Evolutionary conservation across 2,797 vertebrate genomes (phyloP).

Genomic region (Takifugu rubripes): DNA sequence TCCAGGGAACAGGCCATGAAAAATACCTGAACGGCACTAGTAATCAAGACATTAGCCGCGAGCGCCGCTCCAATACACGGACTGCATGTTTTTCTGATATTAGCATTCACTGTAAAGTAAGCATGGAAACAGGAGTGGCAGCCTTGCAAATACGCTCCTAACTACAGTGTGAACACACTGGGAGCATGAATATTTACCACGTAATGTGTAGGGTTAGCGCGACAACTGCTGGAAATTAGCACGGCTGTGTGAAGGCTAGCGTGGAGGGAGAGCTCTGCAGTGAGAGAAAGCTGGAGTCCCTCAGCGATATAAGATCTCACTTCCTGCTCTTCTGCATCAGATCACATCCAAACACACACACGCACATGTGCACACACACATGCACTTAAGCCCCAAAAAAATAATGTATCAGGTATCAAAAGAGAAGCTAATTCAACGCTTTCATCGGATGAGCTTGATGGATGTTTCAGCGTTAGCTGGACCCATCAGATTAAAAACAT

Average conservation of each 20-base stretch:
- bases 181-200: background rate
- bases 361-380: background rate
- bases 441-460: background rate
- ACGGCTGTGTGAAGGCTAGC: no score
- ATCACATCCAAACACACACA: conserved; percentile 1
- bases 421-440: conserved; percentile 3
- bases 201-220: background rate
- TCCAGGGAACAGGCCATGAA: background rate
- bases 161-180: background rate
- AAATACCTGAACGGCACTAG: no score
- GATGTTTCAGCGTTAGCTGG: background rate
- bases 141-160: background rate
- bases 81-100: background rate
- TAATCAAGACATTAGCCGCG: no score
- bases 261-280: no score
- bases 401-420: conserved; percentile 28
- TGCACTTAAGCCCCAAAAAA: conserved; percentile 19
- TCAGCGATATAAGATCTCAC: no score
- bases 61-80: no score
- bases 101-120: background rate
- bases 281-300: no score
- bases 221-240: background rate
- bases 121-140: background rate
- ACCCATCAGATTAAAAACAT: background rate
- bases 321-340: no score